These are phyloP conservation scores for Monochamus saltuarius DNA, from an alignment of 1,140 invertebrate species.

Conservation along the genomic window DNA sequence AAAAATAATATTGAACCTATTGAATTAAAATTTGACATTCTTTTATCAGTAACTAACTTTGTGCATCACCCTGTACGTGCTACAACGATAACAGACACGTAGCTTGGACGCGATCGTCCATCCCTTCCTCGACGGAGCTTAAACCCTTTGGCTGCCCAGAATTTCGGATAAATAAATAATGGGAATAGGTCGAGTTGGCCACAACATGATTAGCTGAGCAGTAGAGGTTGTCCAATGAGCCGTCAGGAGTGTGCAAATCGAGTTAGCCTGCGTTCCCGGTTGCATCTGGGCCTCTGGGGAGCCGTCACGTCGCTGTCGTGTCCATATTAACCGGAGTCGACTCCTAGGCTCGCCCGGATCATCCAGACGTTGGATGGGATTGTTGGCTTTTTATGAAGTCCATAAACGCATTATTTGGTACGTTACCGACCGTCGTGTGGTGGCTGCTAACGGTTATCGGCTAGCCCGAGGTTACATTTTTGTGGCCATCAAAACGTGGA, in stretches of 20 bases:
- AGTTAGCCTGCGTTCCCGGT: conserved; percentile 18
- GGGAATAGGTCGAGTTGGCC: conserved; percentile 16
- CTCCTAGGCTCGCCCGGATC: background rate
- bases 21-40: too few relatives aligned
- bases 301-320: conserved; percentile 21
- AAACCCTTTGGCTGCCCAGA: background rate
- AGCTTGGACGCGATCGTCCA: background rate
- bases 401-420: too few relatives aligned
- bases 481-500: too few relatives aligned
- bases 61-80: too few relatives aligned
- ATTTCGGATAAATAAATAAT: conserved; percentile 24
- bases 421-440: too few relatives aligned
- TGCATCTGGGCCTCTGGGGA: conserved; percentile 13
- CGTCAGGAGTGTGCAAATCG: conserved; percentile 18
- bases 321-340: conserved; percentile 17
- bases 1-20: too few relatives aligned
- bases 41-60: too few relatives aligned
- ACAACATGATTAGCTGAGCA: conserved; percentile 21
- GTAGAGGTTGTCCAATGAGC: conserved; percentile 16
- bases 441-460: too few relatives aligned
- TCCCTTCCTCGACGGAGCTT: conserved; percentile 9
- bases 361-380: too few relatives aligned
- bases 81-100: too few relatives aligned
- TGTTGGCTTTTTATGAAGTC: too few relatives aligned
- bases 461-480: too few relatives aligned